Conservation (phyloP, 1,140 invertebrate genomes). For the Tribolium madens region DNA sequence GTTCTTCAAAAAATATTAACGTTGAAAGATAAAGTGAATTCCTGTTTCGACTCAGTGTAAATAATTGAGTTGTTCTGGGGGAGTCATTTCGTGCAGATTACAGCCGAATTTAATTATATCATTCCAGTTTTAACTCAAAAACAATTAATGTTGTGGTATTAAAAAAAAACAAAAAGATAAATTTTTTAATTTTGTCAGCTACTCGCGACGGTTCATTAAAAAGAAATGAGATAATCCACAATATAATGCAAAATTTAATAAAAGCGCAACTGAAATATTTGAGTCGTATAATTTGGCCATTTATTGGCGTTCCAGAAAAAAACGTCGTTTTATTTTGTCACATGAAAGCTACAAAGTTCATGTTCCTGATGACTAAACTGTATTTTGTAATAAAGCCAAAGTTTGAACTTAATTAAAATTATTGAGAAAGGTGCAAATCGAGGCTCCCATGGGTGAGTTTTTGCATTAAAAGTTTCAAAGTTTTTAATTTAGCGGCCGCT, state of each 20-base stretch:
- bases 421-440: slow-evolving; percentile 23
- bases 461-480: slow-evolving; percentile 33
- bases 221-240: neutral
- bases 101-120: too few species aligned
- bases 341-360: too few species aligned
- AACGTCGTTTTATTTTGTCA: too few species aligned
- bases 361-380: neutral
- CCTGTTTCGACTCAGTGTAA: neutral
- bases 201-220: neutral
- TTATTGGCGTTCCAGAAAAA: too few species aligned
- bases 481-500: slow-evolving; percentile 23
- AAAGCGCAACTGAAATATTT: neutral
- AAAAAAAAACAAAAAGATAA: neutral
- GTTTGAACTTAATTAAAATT: slow-evolving; percentile 15
- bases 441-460: neutral
- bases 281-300: neutral
- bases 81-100: too few species aligned
- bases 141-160: neutral
- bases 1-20: neutral
- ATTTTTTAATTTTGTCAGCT: neutral
- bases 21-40: neutral
- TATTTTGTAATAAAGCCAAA: neutral
- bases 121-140: too few species aligned
- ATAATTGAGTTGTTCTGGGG: slow-evolving; percentile 1
- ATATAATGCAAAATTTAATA: neutral